Evolutionary conservation across 2,797 vertebrate species (phyloP).

Genomic region (Phylloscopus collybita): DNA sequence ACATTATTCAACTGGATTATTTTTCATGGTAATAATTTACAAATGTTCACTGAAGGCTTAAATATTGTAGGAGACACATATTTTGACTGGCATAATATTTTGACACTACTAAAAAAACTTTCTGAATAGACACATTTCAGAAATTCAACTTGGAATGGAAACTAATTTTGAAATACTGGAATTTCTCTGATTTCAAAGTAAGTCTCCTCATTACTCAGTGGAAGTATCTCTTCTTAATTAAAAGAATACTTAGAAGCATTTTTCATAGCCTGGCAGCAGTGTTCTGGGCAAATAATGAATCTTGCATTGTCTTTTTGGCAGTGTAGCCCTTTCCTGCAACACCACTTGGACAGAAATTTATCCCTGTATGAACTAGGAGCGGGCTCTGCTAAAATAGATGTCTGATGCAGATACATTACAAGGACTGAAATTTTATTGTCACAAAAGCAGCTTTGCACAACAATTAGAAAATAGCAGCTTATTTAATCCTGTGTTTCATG

Average conservation of each 20-base stretch:
- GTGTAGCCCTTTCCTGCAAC: neutral
- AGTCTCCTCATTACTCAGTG: constrained; percentile 11
- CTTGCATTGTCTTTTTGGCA: constrained; percentile 46
- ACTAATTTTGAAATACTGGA: neutral
- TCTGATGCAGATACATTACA: neutral
- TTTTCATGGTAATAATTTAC: neutral
- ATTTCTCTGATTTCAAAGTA: constrained; percentile 21
- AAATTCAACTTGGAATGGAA: neutral
- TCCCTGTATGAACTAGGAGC: constrained; percentile 30
- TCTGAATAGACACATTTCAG: neutral
- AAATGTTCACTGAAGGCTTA: neutral
- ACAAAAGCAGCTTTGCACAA: neutral
- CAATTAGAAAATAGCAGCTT: constrained; percentile 1
- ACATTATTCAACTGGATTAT: neutral
- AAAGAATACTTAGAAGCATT: constrained; percentile 48
- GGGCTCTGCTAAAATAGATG: neutral
- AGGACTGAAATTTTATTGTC: constrained; percentile 1
- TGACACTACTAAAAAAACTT: neutral
- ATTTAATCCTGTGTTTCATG: neutral
- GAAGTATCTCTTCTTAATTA: constrained; percentile 49
- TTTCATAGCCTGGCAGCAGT: constrained; percentile 32
- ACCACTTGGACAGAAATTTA: constrained; percentile 1
- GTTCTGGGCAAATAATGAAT: constrained; percentile 40
- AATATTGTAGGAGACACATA: neutral
- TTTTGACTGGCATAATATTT: neutral